Evolutionary conservation across 2,113 vertebrate species (phyloP).

Genomic region (Zapornia atra): DNA sequence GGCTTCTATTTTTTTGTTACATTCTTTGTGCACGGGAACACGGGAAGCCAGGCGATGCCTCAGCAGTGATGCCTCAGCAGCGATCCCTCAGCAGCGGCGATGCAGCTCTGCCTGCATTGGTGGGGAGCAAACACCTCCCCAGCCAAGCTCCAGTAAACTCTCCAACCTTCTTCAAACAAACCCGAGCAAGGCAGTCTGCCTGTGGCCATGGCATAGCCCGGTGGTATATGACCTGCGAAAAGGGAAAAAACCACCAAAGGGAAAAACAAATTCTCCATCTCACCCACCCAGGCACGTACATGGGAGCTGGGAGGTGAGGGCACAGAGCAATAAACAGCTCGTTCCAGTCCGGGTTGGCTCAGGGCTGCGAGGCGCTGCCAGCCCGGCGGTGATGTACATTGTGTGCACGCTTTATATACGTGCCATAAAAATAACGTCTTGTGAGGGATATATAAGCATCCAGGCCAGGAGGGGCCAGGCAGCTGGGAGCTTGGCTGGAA

Average conservation of each 20-base stretch:
- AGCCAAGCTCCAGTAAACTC: neutral
- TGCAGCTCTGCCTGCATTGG: neutral
- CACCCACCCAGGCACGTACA: neutral
- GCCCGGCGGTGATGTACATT: neutral
- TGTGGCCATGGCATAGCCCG: neutral
- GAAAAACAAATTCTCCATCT: neutral
- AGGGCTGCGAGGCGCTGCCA: neutral
- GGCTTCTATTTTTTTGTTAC: neutral
- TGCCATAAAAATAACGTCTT: neutral
- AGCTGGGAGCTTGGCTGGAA: neutral
- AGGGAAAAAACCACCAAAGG: neutral
- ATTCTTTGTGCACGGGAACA: neutral
- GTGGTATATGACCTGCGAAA: neutral
- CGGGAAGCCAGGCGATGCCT: neutral
- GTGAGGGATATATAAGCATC: neutral
- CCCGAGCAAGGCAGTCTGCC: neutral
- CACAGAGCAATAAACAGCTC: neutral
- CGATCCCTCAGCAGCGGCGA: too few relatives aligned
- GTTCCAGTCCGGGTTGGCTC: neutral
- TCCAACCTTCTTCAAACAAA: neutral
- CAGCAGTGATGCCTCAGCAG: neutral
- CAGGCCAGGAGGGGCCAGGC: neutral
- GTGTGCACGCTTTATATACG: neutral
- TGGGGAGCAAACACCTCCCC: neutral
- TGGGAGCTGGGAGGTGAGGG: neutral